Evolutionary conservation across 2,797 vertebrate species (phyloP), one percentile per base, ranked within the genome.

Genomic region (Pangasius larnaudii): DNA sequence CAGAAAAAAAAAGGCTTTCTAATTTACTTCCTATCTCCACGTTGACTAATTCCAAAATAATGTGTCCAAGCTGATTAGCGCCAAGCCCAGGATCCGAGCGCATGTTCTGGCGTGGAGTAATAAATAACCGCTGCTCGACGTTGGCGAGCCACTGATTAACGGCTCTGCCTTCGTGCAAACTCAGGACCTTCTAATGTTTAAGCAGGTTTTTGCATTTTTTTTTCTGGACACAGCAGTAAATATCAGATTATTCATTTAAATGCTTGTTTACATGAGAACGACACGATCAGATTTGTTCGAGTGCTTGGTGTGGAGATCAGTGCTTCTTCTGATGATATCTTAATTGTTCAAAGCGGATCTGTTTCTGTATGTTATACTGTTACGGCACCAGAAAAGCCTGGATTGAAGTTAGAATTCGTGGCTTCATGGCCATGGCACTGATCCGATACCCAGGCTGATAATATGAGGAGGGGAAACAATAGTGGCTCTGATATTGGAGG

Each of bases 91-190:
- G 42, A 27, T 42, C 30, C 5, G 53, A 22, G 4, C 36, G 1
- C 2, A 42, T 2, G 56, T 63, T 49, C 33, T 13, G 16, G 49
- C 42, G 36, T 36, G 18, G 33, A 77, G 33, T 49, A 83, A 49
- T 83, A 65, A 65, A 51, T 75, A 36, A 65, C 69, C 9, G 53
- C 10, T 36, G 69, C 67, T 75, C 16, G 58, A 7, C 46, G n/a
- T 36, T 9, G 18, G 8, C 59, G 24, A 59, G 86, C 33, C 75
- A 87, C 27, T 59, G 24, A 80, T 86, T 80, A 86, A 86, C 85
- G 7, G 3, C 1, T 42, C 36, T 3, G 13, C 5, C 51, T 36
- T 24, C 53, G 11, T 56, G 16, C n/a, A n/a, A 16, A 79, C 77
- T 58, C n/a, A 79, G 10, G 11, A 22, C 30, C 53, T 58, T 80